phyloP scores from a whole-genome alignment of 2,797 vertebrate species.

The Anomalospiza imberbis region DNA sequence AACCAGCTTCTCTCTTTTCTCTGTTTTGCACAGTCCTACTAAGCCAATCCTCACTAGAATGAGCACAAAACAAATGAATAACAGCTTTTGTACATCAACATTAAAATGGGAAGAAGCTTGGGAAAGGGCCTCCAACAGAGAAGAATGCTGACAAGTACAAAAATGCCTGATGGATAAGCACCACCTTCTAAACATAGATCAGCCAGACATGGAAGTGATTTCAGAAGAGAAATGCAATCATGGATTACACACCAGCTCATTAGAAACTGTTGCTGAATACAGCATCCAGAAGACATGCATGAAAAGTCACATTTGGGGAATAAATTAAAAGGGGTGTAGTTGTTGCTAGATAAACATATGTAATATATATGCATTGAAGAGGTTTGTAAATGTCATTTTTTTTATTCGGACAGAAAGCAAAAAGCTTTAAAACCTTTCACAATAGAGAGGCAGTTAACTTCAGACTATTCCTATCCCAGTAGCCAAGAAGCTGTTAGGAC shows the following conservation, averaged over 20 bases:
- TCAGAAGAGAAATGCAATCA: slow-evolving; percentile 63
- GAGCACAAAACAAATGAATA: slow-evolving; percentile 79
- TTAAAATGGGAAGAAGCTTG: slow-evolving; percentile 70
- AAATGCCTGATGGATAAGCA: slow-evolving; percentile 60
- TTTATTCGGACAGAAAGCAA: slow-evolving; percentile 69
- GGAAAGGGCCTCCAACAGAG: slow-evolving; percentile 52
- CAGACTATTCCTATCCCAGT: slow-evolving; percentile 66
- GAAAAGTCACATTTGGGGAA: slow-evolving; percentile 73
- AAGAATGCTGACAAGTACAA: slow-evolving; percentile 44
- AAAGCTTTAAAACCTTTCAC: slow-evolving; percentile 75
- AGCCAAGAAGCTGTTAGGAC: slow-evolving; percentile 62
- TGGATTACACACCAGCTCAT: slow-evolving; percentile 75
- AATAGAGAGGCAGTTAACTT: slow-evolving; percentile 63
- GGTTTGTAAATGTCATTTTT: slow-evolving; percentile 76
- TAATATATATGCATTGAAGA: slow-evolving; percentile 71
- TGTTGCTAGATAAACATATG: slow-evolving; percentile 70
- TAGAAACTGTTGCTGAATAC: slow-evolving; percentile 70
- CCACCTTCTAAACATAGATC: slow-evolving; percentile 62
- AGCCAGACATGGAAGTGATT: slow-evolving; percentile 67
- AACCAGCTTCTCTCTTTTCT: slow-evolving; percentile 59
- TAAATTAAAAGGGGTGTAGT: slow-evolving; percentile 68
- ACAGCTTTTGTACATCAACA: slow-evolving; percentile 83
- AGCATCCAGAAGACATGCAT: slow-evolving; percentile 72
- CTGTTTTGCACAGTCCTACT: slow-evolving; percentile 76
- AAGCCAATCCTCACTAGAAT: slow-evolving; percentile 84